Evolutionary conservation across 2,113 vertebrate species (phyloP).

Genomic region (Xyliphius kryptos): DNA sequence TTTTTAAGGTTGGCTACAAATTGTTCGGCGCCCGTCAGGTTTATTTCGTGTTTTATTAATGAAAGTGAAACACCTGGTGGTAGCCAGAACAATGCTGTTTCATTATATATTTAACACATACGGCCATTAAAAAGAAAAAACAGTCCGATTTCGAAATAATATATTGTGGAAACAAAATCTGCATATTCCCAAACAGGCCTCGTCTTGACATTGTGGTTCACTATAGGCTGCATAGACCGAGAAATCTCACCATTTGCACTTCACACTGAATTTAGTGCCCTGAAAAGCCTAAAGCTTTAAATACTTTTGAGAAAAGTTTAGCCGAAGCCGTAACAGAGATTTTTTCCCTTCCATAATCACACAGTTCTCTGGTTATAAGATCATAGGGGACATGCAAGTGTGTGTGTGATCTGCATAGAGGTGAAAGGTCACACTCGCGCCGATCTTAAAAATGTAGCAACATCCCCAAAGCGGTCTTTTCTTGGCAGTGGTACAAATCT

Average conservation of each 20-base stretch:
- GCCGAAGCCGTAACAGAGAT: background rate
- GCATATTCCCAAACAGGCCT: background rate
- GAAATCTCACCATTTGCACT: slow-evolving; percentile 7
- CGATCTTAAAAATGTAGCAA: slow-evolving; percentile 26
- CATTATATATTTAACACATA: too few species aligned
- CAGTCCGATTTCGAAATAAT: too few species aligned
- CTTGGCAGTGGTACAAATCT: slow-evolving; percentile 27
- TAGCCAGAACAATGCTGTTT: too few species aligned
- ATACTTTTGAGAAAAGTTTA: slow-evolving; percentile 18
- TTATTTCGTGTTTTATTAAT: too few species aligned
- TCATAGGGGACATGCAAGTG: background rate
- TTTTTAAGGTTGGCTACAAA: background rate
- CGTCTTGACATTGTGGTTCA: background rate
- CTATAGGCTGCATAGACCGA: background rate
- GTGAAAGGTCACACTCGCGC: slow-evolving; percentile 28
- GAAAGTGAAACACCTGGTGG: too few species aligned
- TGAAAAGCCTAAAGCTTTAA: slow-evolving; percentile 6
- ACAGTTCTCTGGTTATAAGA: background rate
- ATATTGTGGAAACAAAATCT: background rate
- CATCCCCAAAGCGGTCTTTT: slow-evolving; percentile 25
- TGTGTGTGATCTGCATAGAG: slow-evolving; percentile 11
- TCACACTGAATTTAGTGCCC: background rate
- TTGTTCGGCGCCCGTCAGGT: too few species aligned
- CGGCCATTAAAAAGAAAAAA: too few species aligned
- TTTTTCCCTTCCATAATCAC: background rate